These are phyloP conservation scores for Psilopsiagon aymara DNA, from an alignment of 2,113 vertebrate species.

Conservation along the genomic window DNA sequence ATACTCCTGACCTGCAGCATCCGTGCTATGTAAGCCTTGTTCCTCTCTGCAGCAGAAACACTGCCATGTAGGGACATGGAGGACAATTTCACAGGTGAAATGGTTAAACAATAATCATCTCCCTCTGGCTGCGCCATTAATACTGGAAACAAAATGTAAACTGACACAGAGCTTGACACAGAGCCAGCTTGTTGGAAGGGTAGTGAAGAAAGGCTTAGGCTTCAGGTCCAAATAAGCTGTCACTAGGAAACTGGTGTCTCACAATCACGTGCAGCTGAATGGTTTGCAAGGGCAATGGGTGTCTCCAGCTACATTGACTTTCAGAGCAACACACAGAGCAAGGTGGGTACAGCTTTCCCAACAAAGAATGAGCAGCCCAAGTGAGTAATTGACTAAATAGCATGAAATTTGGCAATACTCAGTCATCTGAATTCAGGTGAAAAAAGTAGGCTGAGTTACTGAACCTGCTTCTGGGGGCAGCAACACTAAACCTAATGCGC, in stretches of 20 bases:
- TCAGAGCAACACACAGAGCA: neutral
- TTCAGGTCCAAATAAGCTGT: neutral
- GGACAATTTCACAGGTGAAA: neutral
- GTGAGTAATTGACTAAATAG: constrained; percentile 48
- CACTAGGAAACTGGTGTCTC: neutral
- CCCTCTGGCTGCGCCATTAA: neutral
- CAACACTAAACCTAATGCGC: accelerated
- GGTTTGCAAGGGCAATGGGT: neutral
- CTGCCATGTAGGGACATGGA: accelerated
- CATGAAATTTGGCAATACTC: constrained; percentile 21
- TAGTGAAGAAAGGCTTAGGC: neutral
- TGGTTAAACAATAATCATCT: neutral
- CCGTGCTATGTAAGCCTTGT: neutral
- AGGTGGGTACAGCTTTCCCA: neutral
- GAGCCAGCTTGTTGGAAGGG: neutral
- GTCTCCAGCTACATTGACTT: neutral
- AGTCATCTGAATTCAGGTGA: constrained; percentile 41
- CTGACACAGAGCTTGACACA: neutral
- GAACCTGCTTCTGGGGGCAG: constrained; percentile 2
- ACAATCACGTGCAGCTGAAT: neutral
- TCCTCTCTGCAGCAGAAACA: neutral
- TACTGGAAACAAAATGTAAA: neutral
- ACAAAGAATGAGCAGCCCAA: neutral
- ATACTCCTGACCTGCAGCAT: neutral
- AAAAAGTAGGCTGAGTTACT: constrained; percentile 23